phyloP scores from a whole-genome alignment of 2,113 vertebrate genomes.

The Brachyhypopomus gauderio region DNA sequence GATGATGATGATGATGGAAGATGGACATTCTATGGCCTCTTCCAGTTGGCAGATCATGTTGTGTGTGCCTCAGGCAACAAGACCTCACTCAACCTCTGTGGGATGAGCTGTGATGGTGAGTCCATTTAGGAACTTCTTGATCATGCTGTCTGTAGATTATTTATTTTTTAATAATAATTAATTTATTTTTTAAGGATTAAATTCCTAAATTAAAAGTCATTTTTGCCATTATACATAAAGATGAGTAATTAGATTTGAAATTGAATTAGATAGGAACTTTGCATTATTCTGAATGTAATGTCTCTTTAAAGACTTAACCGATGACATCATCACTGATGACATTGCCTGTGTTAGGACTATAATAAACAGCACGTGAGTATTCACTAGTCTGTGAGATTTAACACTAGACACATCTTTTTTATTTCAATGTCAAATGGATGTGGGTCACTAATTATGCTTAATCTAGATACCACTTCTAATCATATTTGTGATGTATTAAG shows the following conservation, averaged over 20 bases:
- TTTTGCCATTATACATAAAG: neutral
- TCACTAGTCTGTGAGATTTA: neutral
- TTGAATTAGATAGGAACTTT: neutral
- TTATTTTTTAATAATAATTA: too few relatives aligned
- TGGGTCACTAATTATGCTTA: too few relatives aligned
- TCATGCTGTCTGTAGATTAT: too few relatives aligned
- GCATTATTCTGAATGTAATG: neutral
- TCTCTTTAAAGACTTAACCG: constrained; percentile 52
- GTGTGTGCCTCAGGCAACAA: constrained; percentile 44
- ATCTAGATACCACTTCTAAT: too few relatives aligned
- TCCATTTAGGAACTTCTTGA: neutral
- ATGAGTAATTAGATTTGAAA: neutral
- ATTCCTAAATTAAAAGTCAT: neutral
- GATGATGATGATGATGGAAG: too few relatives aligned
- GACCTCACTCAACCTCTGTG: constrained; percentile 55
- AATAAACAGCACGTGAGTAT: constrained; percentile 41
- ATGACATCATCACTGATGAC: constrained; percentile 59
- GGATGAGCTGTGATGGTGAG: constrained; percentile 51
- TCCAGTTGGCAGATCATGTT: constrained; percentile 57
- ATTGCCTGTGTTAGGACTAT: constrained; percentile 33
- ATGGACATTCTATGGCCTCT: constrained; percentile 55
- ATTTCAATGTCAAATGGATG: neutral
- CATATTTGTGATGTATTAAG: too few relatives aligned
- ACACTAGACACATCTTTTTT: neutral
- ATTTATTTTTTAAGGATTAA: too few relatives aligned